A percentile compares a stretch with the other conserved stretches of the same genome.
phyloP scores from a whole-genome alignment of 2,797 vertebrate genomes.

The Nothura maculosa region DNA sequence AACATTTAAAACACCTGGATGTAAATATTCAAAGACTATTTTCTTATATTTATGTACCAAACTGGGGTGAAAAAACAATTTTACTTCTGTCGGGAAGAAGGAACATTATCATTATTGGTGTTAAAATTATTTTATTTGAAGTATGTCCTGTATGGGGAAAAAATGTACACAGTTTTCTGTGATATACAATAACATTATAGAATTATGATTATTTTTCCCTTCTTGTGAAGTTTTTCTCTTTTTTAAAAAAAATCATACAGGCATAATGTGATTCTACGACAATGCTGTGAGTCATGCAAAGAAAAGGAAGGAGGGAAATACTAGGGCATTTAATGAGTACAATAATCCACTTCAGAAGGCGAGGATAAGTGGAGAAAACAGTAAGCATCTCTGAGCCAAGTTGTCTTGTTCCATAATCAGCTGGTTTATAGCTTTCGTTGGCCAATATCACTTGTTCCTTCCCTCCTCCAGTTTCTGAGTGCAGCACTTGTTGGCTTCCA shows the following conservation, averaged over 20 bases:
- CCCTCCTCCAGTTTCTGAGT: conserved; percentile 10
- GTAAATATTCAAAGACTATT: conserved; percentile 84
- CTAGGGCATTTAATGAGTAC: conserved; percentile 78
- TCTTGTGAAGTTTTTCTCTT: conserved; percentile 70
- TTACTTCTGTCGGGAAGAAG: conserved; percentile 78
- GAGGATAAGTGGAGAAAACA: conserved; percentile 37
- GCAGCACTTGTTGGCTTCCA: neutral
- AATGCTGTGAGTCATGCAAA: conserved; percentile 58
- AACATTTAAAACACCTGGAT: conserved; percentile 51
- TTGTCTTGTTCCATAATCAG: conserved; percentile 33
- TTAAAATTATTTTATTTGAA: conserved; percentile 82
- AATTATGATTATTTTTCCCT: conserved; percentile 75
- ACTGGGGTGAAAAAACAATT: conserved; percentile 61
- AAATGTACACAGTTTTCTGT: conserved; percentile 86
- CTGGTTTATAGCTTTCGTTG: conserved; percentile 27
- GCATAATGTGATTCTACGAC: conserved; percentile 65
- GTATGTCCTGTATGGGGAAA: conserved; percentile 82
- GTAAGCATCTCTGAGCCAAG: conserved; percentile 73
- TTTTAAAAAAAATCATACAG: conserved; percentile 21
- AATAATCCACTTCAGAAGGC: conserved; percentile 41
- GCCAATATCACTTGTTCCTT: conserved; percentile 26
- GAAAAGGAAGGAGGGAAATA: conserved; percentile 66
- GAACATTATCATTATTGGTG: conserved; percentile 73
- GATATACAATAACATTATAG: conserved; percentile 77
- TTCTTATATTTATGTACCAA: conserved; percentile 86